Evolutionary conservation across 2,113 vertebrate species (phyloP).

Genomic region (Archocentrus centrarchus): DNA sequence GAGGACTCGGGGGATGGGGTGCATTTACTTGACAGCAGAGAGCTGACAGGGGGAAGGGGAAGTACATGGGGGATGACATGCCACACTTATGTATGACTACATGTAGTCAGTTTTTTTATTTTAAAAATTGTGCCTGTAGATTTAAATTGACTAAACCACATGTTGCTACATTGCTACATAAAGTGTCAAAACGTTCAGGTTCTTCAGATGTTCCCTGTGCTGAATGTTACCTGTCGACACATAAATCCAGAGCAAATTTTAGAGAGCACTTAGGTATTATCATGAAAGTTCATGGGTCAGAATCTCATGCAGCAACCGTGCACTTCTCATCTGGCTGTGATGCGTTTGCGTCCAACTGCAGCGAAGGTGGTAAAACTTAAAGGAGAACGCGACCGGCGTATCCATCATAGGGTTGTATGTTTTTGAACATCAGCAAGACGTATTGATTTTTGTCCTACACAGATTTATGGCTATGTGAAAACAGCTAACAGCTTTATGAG

Average conservation of each 20-base stretch:
- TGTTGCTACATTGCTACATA: neutral
- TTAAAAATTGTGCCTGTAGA: neutral
- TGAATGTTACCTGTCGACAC: neutral
- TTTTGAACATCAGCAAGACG: slow-evolving; percentile 65
- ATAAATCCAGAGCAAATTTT: slow-evolving; percentile 35
- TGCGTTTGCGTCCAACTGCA: slow-evolving; percentile 43
- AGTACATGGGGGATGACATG: neutral
- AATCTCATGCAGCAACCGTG: slow-evolving; percentile 12
- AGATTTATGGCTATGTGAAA: slow-evolving; percentile 67
- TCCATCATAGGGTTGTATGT: slow-evolving; percentile 62
- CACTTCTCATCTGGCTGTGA: slow-evolving; percentile 34
- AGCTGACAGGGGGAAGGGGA: neutral
- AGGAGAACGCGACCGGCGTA: slow-evolving; percentile 35
- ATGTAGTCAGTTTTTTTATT: neutral
- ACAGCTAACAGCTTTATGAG: slow-evolving; percentile 61
- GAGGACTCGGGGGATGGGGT: neutral
- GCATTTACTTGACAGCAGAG: neutral
- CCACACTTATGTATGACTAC: neutral
- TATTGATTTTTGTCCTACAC: slow-evolving; percentile 61
- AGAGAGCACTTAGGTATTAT: neutral
- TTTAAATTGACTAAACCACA: neutral
- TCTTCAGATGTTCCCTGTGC: neutral
- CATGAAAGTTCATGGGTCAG: slow-evolving; percentile 42
- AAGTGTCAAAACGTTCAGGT: neutral
- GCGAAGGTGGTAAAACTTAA: slow-evolving; percentile 41